phyloP scores from a whole-genome alignment of 2,797 vertebrate genomes.

The Pogonophryne albipinna region DNA sequence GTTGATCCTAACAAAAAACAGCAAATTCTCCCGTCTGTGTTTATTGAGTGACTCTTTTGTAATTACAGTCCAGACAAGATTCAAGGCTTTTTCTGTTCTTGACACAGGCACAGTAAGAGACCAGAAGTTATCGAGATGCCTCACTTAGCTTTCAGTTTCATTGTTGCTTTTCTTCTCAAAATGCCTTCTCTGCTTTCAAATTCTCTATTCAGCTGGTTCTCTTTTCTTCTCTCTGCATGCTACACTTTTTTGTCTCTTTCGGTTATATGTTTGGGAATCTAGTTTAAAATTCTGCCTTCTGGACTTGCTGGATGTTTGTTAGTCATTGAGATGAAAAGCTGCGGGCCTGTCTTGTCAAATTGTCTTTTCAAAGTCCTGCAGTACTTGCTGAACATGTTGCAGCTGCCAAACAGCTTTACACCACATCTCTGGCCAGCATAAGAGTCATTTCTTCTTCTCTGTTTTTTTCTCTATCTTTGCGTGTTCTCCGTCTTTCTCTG shows the following conservation, averaged over 20 bases:
- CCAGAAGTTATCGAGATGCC: conserved; percentile 20
- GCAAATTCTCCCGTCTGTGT: background rate
- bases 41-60: conserved; percentile 14
- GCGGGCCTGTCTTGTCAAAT: conserved; percentile 38
- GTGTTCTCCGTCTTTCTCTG: conserved; percentile 3
- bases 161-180: conserved; percentile 26
- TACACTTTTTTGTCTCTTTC: conserved; percentile 8
- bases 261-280: conserved; percentile 25
- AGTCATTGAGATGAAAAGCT: conserved; percentile 46
- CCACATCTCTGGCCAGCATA: background rate
- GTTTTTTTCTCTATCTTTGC: conserved; percentile 5
- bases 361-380: conserved; percentile 24
- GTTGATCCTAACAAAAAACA: background rate
- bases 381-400: conserved; percentile 41
- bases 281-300: conserved; percentile 28
- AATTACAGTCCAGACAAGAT: conserved; percentile 27
- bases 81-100: background rate
- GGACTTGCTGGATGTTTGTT: conserved; percentile 34
- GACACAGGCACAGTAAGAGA: conserved; percentile 16
- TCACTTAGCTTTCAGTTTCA: conserved; percentile 48
- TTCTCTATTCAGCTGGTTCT: conserved; percentile 69
- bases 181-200: conserved; percentile 49
- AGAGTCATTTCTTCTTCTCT: conserved; percentile 30
- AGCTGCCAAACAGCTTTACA: conserved; percentile 30
- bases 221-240: conserved; percentile 41